These are phyloP conservation scores for Strigamia maritima DNA, from an alignment of 2,888 invertebrate genomes.

Conservation along the genomic window DNA sequence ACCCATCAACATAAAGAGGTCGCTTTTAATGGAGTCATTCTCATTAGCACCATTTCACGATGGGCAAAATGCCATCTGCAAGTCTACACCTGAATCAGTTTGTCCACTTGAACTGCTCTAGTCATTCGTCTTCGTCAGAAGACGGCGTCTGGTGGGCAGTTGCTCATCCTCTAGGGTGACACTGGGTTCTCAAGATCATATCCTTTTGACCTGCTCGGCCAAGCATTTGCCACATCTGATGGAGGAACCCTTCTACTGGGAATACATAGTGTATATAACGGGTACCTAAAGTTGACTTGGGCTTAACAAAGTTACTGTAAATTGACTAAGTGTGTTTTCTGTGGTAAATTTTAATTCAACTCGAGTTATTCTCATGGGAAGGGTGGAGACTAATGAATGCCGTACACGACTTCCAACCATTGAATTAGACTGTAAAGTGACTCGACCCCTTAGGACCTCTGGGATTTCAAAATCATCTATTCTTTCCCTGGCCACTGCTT, in stretches of 20 bases:
- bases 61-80: conserved; percentile 9
- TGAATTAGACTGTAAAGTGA: conserved; percentile 8
- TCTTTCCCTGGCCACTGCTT: not conserved
- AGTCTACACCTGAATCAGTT: conserved; percentile 8
- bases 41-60: not conserved
- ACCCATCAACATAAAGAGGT: not conserved
- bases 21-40: not conserved
- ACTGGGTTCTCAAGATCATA: not conserved
- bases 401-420: not conserved
- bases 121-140: conserved; percentile 5
- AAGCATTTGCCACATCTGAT: conserved; percentile 11
- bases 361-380: not conserved
- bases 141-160: not conserved
- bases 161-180: not conserved
- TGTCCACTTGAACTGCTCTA: not conserved
- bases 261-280: not conserved
- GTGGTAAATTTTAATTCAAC: conserved; percentile 14
- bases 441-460: not conserved
- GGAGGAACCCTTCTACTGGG: not conserved
- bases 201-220: conserved; percentile 16
- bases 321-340: conserved; percentile 6
- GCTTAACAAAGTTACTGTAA: not conserved
- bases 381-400: not conserved
- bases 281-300: not conserved
- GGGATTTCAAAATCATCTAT: not conserved